Conservation (phyloP, 1,140 invertebrate species). For the Camponotus vicinus region DNA sequence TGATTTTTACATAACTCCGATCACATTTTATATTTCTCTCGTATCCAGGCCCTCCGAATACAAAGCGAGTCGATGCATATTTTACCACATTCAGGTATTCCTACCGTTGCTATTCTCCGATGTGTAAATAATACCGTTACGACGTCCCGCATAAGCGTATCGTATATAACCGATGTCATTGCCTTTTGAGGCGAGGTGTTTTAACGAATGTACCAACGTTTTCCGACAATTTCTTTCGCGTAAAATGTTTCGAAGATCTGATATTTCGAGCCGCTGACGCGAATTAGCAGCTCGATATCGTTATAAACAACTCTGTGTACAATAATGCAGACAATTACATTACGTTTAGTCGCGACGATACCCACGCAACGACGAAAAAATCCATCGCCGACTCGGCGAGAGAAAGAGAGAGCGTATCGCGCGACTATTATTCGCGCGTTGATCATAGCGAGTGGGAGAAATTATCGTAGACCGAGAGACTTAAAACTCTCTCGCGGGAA, state of each 20-base stretch:
- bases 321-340: slow-evolving; percentile 42
- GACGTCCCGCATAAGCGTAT: slow-evolving; percentile 15
- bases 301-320: slow-evolving; percentile 31
- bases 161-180: slow-evolving; percentile 24
- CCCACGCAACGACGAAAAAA: slow-evolving; percentile 8
- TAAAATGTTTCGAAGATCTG: slow-evolving; percentile 15
- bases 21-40: too few relatives aligned
- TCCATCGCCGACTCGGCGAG: background rate
- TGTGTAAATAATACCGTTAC: slow-evolving; percentile 58
- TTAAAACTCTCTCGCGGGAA: slow-evolving; percentile 16
- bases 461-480: slow-evolving; percentile 30
- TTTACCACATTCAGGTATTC: background rate
- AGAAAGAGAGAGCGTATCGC: slow-evolving; percentile 35
- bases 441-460: slow-evolving; percentile 49
- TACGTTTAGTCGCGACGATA: slow-evolving; percentile 18
- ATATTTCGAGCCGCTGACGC: slow-evolving; percentile 23
- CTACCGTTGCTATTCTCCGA: background rate
- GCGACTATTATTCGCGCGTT: slow-evolving; percentile 28
- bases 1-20: background rate
- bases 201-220: slow-evolving; percentile 13
- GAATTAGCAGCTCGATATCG: slow-evolving; percentile 33
- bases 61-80: background rate
- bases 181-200: slow-evolving; percentile 25
- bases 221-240: slow-evolving; percentile 5
- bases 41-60: background rate